Conservation (phyloP, 2,113 vertebrate species). For the Shinisaurus crocodilurus region DNA sequence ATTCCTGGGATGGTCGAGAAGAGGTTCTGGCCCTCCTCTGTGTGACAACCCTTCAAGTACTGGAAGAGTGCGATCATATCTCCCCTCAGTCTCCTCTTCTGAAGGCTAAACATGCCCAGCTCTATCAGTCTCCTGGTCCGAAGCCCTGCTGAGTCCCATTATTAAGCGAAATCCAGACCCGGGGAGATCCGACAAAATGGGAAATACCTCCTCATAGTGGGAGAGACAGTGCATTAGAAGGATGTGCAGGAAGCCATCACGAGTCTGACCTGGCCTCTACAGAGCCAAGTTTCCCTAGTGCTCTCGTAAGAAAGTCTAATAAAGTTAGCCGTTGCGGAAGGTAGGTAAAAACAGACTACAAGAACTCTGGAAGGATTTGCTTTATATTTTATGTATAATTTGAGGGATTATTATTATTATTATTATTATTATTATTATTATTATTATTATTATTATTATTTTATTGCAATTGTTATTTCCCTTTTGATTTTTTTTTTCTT, state of each 20-base stretch:
- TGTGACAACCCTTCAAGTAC: no score
- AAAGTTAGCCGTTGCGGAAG: slow-evolving; percentile 89
- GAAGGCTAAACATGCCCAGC: no score
- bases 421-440: slow-evolving; percentile 65
- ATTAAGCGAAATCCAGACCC: not conserved
- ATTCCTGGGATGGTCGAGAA: no score
- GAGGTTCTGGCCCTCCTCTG: no score
- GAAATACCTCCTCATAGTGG: fast-evolving
- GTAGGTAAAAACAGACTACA: slow-evolving; percentile 89
- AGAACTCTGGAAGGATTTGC: slow-evolving; percentile 74
- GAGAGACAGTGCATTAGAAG: slow-evolving; percentile 32
- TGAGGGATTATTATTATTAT: slow-evolving; percentile 67
- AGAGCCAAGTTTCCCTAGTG: slow-evolving; percentile 64
- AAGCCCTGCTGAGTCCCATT: not conserved
- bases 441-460: slow-evolving; percentile 42
- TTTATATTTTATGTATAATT: slow-evolving; percentile 73
- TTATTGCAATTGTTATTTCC: not conserved
- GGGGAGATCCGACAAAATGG: not conserved
- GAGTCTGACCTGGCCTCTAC: slow-evolving; percentile 71
- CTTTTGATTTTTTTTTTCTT: not conserved
- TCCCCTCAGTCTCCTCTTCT: no score
- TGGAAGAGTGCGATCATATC: no score
- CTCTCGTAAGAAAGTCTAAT: slow-evolving; percentile 93
- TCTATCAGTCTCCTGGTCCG: no score
- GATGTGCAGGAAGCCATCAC: slow-evolving; percentile 69